Percentiles rank a stretch among this genome's conserved stretches.
phyloP scores from a whole-genome alignment of 2,113 vertebrate species.

The Poeciliopsis retropinna region DNA sequence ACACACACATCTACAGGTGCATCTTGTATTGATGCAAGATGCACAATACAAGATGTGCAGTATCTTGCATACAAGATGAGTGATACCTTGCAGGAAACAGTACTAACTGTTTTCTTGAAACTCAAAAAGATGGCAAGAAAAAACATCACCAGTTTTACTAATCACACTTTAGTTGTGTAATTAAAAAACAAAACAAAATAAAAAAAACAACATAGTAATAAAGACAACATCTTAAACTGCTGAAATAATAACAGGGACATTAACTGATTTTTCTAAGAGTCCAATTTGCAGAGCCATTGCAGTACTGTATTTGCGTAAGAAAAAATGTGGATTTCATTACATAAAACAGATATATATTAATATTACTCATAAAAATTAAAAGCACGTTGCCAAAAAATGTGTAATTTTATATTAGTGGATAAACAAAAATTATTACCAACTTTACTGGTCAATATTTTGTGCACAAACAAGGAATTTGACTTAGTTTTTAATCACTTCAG shows the following conservation, averaged over 20 bases:
- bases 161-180: slow-evolving; percentile 11
- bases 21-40: slow-evolving; percentile 23
- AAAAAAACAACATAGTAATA: not conserved
- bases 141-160: not conserved
- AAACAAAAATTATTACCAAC: no score
- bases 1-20: not conserved
- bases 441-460: no score
- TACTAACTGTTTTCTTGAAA: no score
- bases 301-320: slow-evolving; percentile 31
- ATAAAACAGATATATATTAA: not conserved
- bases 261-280: slow-evolving; percentile 33
- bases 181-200: no score
- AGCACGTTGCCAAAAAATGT: no score
- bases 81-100: no score
- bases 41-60: no score
- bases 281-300: slow-evolving; percentile 43
- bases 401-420: not conserved
- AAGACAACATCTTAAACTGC: slow-evolving; percentile 23
- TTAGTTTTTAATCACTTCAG: no score
- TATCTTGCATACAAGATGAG: no score
- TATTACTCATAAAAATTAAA: no score
- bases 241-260: slow-evolving; percentile 42
- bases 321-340: not conserved
- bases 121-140: not conserved
- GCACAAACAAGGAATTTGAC: no score